Evolutionary conservation across 1,140 invertebrate genomes (phyloP).

Genomic region (Kradibia gibbosae): DNA sequence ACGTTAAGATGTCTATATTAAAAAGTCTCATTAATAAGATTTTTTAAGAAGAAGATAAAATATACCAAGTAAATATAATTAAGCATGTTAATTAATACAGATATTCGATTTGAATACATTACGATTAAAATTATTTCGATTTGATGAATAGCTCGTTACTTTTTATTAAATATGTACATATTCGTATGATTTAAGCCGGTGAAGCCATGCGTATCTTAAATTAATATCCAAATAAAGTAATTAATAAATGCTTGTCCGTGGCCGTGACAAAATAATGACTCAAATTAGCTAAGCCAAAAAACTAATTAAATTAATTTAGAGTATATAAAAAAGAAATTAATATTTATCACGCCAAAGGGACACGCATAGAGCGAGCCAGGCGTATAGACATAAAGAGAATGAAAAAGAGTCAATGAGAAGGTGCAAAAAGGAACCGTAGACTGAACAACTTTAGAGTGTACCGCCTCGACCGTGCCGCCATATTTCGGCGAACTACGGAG

Average conservation of each 20-base stretch:
- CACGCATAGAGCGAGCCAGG: neutral
- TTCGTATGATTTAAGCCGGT: neutral
- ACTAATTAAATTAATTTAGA: slow-evolving; percentile 49
- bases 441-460: slow-evolving; percentile 48
- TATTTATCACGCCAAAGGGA: slow-evolving; percentile 41
- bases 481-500: slow-evolving; percentile 50
- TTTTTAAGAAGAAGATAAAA: neutral
- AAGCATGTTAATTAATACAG: neutral
- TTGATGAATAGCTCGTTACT: neutral
- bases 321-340: slow-evolving; percentile 40
- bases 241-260: neutral
- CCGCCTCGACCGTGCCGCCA: slow-evolving; percentile 41
- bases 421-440: slow-evolving; percentile 11
- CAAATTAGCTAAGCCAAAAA: slow-evolving; percentile 25
- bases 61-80: neutral
- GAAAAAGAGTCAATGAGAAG: slow-evolving; percentile 21
- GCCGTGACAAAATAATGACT: slow-evolving; percentile 14
- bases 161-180: neutral
- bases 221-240: slow-evolving; percentile 25
- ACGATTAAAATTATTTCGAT: neutral
- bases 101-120: neutral
- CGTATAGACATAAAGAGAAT: slow-evolving; percentile 25
- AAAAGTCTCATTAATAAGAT: neutral
- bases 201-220: neutral
- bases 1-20: too few relatives aligned